Evolutionary conservation across 2,888 invertebrate species (phyloP).

Genomic region (Netelia melanura): DNA sequence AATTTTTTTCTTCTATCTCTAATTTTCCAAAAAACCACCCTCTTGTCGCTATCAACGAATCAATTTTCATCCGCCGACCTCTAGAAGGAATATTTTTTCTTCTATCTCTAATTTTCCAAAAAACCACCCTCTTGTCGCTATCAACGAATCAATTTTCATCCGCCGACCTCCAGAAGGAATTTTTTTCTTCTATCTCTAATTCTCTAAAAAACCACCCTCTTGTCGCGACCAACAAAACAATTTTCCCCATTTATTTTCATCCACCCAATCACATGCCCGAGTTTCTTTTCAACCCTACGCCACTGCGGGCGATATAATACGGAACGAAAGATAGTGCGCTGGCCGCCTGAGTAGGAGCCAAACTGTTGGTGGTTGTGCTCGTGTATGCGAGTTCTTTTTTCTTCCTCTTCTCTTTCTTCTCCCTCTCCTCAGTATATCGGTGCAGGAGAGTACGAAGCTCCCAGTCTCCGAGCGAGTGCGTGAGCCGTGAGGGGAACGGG

Average conservation of each 20-base stretch:
- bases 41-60: too few relatives aligned
- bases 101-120: too few relatives aligned
- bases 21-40: too few relatives aligned
- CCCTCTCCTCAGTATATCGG: constrained; percentile 9
- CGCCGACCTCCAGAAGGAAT: too few relatives aligned
- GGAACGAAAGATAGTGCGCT: constrained; percentile 64
- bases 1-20: too few relatives aligned
- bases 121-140: too few relatives aligned
- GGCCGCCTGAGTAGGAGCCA: constrained; percentile 59
- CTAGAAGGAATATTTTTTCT: too few relatives aligned
- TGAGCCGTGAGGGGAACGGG: constrained; percentile 6
- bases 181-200: too few relatives aligned
- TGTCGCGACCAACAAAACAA: not conserved
- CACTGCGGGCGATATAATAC: constrained; percentile 49
- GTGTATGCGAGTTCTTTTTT: constrained; percentile 3
- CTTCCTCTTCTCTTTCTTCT: not conserved
- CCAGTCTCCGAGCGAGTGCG: constrained; percentile 49
- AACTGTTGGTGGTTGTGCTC: constrained; percentile 44
- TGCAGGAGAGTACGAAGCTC: constrained; percentile 15
- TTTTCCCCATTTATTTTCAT: not conserved
- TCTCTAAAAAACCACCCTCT: constrained; percentile 5
- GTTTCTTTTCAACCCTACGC: constrained; percentile 55
- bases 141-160: too few relatives aligned
- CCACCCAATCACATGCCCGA: not conserved
- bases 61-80: too few relatives aligned